Evolutionary conservation across 1,140 invertebrate genomes (phyloP).

Genomic region (Leptinotarsa undecemlineata): DNA sequence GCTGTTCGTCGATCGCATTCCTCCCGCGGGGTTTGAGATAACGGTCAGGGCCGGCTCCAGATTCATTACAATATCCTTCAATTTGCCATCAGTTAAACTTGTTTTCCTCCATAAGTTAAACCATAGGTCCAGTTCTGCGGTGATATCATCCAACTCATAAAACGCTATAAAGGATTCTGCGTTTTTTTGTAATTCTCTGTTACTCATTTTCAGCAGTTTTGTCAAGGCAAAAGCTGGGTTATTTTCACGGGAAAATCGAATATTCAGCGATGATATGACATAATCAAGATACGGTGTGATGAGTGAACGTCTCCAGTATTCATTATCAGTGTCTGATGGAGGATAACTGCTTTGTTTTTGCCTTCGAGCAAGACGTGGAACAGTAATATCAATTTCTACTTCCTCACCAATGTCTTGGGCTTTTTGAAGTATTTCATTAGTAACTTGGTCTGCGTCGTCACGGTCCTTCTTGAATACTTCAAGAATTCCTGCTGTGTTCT

Average conservation of each 20-base stretch:
- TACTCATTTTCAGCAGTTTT: not conserved
- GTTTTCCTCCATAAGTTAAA: constrained; percentile 9
- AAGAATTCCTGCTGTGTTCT: constrained; percentile 13
- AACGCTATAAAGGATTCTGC: constrained; percentile 25
- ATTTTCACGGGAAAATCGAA: constrained; percentile 32
- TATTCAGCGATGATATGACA: constrained; percentile 28
- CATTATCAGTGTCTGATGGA: constrained; percentile 25
- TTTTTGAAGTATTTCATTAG: constrained; percentile 18
- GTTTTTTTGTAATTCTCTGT: constrained; percentile 25
- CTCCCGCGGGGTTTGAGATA: too few species aligned
- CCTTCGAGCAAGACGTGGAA: constrained; percentile 25
- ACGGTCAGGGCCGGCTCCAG: too few species aligned
- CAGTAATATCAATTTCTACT: constrained; percentile 21
- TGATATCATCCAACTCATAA: constrained; percentile 12
- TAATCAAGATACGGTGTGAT: constrained; percentile 31
- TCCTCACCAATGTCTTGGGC: constrained; percentile 14
- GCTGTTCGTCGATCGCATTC: too few species aligned
- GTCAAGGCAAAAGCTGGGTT: constrained; percentile 25
- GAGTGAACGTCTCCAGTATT: constrained; percentile 30
- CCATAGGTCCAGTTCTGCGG: constrained; percentile 22
- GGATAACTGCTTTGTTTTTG: constrained; percentile 19
- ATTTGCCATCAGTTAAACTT: not conserved
- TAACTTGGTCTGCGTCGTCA: not conserved
- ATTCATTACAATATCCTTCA: constrained; percentile 25
- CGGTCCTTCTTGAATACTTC: constrained; percentile 21